Evolutionary conservation across 2,888 invertebrate genomes (phyloP).

Genomic region (Zhuqinia jingwanae): DNA sequence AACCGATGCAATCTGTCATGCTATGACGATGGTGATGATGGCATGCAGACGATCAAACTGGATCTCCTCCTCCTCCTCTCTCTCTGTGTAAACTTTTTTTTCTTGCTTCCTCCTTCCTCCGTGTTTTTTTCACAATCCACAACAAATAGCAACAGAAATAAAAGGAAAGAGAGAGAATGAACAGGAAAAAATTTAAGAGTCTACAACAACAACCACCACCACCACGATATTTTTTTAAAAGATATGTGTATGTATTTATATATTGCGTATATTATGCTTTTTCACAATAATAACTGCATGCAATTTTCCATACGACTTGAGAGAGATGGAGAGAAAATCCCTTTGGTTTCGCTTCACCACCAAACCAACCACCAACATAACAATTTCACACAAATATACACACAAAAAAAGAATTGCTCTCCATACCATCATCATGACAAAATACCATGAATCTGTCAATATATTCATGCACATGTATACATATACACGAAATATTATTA

Average conservation of each 20-base stretch:
- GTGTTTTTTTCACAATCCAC: too few species aligned
- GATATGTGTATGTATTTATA: not conserved
- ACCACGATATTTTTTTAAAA: too few species aligned
- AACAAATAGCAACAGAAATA: slow-evolving; percentile 3
- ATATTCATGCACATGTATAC: too few species aligned
- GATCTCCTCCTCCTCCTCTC: slow-evolving; percentile 17
- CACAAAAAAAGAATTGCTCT: too few species aligned
- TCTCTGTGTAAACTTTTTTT: not conserved
- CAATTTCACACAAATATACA: slow-evolving; percentile 23
- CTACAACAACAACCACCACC: too few species aligned
- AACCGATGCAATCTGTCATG: slow-evolving; percentile 74
- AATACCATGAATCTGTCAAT: too few species aligned
- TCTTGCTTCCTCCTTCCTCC: slow-evolving; percentile 14
- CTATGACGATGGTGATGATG: slow-evolving; percentile 64
- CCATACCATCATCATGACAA: too few species aligned
- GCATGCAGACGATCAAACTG: slow-evolving; percentile 57
- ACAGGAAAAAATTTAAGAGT: too few species aligned
- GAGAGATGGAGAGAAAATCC: slow-evolving; percentile 57
- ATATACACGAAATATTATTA: not conserved
- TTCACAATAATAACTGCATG: too few species aligned
- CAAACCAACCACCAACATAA: slow-evolving; percentile 13
- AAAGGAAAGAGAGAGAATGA: not conserved
- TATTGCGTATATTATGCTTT: not conserved
- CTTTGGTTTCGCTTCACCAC: slow-evolving; percentile 50
- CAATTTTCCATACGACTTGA: slow-evolving; percentile 49